Percentiles rank a stretch among this genome's conserved stretches.
These are phyloP conservation scores for Prionailurus viverrinus DNA, from an alignment of 2,113 vertebrate genomes.

Conservation along the genomic window DNA sequence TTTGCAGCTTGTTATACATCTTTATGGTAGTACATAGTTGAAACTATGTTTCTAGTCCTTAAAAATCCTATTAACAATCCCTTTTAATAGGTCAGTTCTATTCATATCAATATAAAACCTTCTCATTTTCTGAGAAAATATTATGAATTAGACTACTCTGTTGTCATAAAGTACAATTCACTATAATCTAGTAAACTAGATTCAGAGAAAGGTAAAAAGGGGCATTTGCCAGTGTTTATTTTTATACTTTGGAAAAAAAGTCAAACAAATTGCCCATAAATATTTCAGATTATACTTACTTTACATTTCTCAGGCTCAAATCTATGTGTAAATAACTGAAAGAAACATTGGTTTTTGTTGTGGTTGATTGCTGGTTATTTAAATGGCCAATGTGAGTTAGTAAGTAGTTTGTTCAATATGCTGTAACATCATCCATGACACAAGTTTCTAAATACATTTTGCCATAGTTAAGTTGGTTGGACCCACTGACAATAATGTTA, in stretches of 20 bases:
- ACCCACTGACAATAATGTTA: slow-evolving; percentile 37
- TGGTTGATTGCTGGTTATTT: slow-evolving; percentile 31
- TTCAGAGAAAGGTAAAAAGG: neutral
- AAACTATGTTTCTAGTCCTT: neutral
- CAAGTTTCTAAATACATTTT: slow-evolving; percentile 25
- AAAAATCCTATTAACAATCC: neutral
- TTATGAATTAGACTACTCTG: neutral
- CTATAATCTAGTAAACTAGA: neutral
- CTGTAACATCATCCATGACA: neutral
- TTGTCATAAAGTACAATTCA: slow-evolving; percentile 3
- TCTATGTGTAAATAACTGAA: slow-evolving; percentile 27
- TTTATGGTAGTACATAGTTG: neutral
- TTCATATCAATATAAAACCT: neutral
- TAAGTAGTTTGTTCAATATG: slow-evolving; percentile 13
- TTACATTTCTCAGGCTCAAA: neutral
- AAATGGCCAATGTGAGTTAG: slow-evolving; percentile 11
- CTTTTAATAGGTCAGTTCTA: neutral
- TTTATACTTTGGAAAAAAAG: slow-evolving; percentile 42
- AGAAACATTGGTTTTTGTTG: slow-evolving; percentile 33
- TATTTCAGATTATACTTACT: neutral
- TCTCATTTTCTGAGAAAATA: neutral
- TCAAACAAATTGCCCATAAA: neutral
- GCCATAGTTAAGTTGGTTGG: neutral
- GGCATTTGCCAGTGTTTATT: neutral
- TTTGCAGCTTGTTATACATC: neutral